Base-by-base conservation (phyloP, 2,888 invertebrate genomes). In the Geotrupes spiniger region DNA sequence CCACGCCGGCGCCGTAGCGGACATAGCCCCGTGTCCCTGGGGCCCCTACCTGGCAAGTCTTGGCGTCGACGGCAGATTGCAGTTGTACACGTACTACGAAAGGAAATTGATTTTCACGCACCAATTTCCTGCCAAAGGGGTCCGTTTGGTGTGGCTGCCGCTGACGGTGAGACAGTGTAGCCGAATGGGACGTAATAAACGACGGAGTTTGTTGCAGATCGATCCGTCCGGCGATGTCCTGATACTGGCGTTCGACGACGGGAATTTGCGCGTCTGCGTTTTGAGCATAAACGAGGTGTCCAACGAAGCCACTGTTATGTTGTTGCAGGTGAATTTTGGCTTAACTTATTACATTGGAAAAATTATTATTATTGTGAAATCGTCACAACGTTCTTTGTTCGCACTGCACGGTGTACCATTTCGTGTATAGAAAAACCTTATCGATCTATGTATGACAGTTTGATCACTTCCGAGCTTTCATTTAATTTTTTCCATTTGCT, bases 1-100 rank as follows among this genome's bases (percentile, higher is more conserved):
- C 57, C 92, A 93, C 60, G 87, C 91, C 0, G 92, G 93, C 0
- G 73, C 78, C 1, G 79, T 94, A 0, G 74, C 80, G 0, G 83
- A 84, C 2, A 80, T 89, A 66, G 84, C 80, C 15, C 72, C 81
- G 1, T 81, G 90, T 9, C 85, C 90, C 0, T 77, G 81, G 49
- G 82, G 84, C 8, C 79, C 84, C 0, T 82, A 87, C 52, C 68
- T 92, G 2, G 81, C 85, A 2, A 85, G 89, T 0, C 77, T 87
- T 0, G 92, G 92, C 0, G 73, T 74, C 52, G 87, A 87, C 54
- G 88, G 92, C 2, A 79, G 82, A 42, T 65, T 94, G 1, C 82
- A 85, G 56, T 73, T 91, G 1, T 90, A 88, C 63, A 81, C 89
- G 63, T 89, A 87, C 51, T 63, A 77, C 0, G 69, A 70, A 0